Percentiles rank a stretch among this genome's conserved stretches.
phyloP scores from a whole-genome alignment of 2,113 vertebrate species.

The Gadus chalcogrammus region DNA sequence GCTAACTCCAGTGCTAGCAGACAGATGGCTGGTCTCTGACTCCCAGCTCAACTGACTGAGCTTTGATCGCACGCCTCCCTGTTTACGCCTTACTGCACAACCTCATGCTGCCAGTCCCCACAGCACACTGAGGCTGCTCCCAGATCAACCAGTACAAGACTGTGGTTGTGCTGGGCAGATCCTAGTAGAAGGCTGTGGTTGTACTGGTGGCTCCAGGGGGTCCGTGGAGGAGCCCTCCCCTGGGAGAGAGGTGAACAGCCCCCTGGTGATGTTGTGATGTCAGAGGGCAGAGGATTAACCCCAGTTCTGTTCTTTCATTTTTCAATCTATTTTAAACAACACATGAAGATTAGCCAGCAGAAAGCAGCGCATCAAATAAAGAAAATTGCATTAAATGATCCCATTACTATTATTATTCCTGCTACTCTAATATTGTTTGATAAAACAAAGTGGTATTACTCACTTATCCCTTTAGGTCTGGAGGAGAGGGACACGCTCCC shows the following conservation, averaged over 20 bases:
- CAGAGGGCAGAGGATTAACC: constrained; percentile 31
- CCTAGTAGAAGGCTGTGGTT: not conserved
- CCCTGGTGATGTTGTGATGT: not conserved
- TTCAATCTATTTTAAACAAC: constrained; percentile 67
- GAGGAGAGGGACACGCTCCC: constrained; percentile 49
- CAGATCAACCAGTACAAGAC: not conserved
- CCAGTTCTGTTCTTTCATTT: constrained; percentile 54
- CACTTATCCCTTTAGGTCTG: constrained; percentile 53
- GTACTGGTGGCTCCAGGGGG: not conserved
- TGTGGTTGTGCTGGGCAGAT: not conserved
- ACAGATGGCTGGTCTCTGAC: too few species aligned
- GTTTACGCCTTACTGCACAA: too few species aligned
- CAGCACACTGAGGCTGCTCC: too few species aligned
- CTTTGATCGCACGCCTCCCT: too few species aligned
- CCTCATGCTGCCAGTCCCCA: too few species aligned
- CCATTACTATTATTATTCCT: constrained; percentile 73
- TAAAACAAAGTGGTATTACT: constrained; percentile 64
- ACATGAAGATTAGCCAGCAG: constrained; percentile 69
- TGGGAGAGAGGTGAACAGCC: not conserved
- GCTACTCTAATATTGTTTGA: constrained; percentile 62
- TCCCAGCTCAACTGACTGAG: too few species aligned
- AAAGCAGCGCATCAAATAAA: constrained; percentile 69
- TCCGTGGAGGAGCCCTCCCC: not conserved
- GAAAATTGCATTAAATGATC: constrained; percentile 75
- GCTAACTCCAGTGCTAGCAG: too few species aligned